Conservation (phyloP, 2,797 vertebrate species). For the Poecilia picta region DNA sequence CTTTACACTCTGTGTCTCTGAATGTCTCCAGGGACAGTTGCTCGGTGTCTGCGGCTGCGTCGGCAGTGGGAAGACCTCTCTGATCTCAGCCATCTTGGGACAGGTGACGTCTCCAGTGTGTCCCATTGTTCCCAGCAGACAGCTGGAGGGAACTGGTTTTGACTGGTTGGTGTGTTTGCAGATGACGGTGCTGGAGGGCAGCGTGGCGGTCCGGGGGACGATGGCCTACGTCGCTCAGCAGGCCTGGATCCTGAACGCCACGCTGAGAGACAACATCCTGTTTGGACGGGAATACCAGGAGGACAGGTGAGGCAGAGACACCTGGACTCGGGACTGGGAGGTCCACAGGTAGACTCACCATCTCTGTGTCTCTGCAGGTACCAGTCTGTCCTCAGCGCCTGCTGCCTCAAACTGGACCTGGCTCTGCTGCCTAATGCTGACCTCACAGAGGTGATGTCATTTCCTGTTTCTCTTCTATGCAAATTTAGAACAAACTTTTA, state of each 20-base stretch:
- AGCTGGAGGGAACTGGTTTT: background rate
- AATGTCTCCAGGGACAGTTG: conserved; percentile 83
- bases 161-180: conserved; percentile 54
- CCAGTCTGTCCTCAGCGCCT: conserved; percentile 87
- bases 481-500: no score
- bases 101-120: conserved; percentile 80
- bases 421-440: conserved; percentile 88
- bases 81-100: conserved; percentile 91
- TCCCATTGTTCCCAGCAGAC: background rate
- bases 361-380: conserved; percentile 75
- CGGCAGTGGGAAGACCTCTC: conserved; percentile 92
- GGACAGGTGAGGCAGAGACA: conserved; percentile 81
- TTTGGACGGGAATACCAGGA: conserved; percentile 92
- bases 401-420: conserved; percentile 89
- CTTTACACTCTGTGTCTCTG: background rate
- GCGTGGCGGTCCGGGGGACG: conserved; percentile 84
- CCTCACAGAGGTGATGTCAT: conserved; percentile 87
- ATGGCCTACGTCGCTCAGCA: conserved; percentile 94
- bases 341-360: background rate
- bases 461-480: conserved; percentile 14
- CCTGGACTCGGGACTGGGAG: background rate
- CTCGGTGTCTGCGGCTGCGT: conserved; percentile 93
- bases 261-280: conserved; percentile 91
- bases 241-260: conserved; percentile 92
- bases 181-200: conserved; percentile 91